Evolutionary conservation across 2,113 vertebrate species (phyloP), one percentile per base, ranked within the genome.

Genomic region (Zootoca vivipara): DNA sequence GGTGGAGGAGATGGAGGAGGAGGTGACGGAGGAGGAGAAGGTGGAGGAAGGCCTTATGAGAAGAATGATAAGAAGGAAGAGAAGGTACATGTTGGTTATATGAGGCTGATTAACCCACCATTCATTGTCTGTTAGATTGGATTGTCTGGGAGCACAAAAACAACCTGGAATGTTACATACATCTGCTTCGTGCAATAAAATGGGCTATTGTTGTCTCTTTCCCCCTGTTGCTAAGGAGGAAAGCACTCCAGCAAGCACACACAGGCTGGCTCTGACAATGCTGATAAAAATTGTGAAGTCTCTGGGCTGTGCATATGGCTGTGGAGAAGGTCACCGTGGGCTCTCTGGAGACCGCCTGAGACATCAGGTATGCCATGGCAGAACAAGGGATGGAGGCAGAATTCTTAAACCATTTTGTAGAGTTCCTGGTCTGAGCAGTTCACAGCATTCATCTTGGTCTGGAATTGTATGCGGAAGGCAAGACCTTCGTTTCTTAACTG

Each of bases 221-320:
- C 20, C 35, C 35, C 24, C 78, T 91, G 80, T 64, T 5, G 42
- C 33, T 83, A 89, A 99, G 99, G 98, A 98, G 83, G 98, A 98
- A 92, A 96, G 94, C 52, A 95, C 95, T 1, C 95, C 97, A 40
- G 87, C 98, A 73, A 99, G 98, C 95, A 96, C 98, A 52, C 99
- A 99, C 96, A 98, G 97, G 89, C 95, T 99, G 92, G 98, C 99
- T 82, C 97, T 99, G 84, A 99, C 98, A 93, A 99, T 99, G 98
- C 97, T 99, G 30, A 99, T 99, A 87, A 99, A 99, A 97, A 99
- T 99, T 82, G 98, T 99, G 24, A 99, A 99, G 92, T 99, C 99
- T 33, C 94, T 99, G 94, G 99, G 99, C 20, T 99, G 99, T 90
- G 99, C 99, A 22, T 99, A 99, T 91, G 99, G 99, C 89, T 99